A percentile compares a stretch with the other conserved stretches of the same genome.
Evolutionary conservation across 2,888 invertebrate genomes (phyloP).

Genomic region (Eugnorisma glareosa): DNA sequence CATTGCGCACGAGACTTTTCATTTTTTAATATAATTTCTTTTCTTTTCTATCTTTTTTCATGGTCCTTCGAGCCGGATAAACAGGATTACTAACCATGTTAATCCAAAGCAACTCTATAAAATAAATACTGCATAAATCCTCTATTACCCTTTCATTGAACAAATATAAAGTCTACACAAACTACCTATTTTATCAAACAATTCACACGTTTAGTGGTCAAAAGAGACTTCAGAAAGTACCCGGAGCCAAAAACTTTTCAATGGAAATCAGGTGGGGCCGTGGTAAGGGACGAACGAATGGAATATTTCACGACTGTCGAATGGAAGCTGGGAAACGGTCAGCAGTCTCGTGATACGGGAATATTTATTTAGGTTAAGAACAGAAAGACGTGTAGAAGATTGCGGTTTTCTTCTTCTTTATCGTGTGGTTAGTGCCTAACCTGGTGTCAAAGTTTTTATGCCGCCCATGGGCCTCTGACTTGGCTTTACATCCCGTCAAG

Average conservation of each 20-base stretch:
- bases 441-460: no score
- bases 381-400: no score
- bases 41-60: no score
- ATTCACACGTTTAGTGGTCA: slow-evolving; percentile 52
- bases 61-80: not conserved
- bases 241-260: slow-evolving; percentile 50
- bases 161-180: slow-evolving; percentile 26
- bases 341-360: slow-evolving; percentile 45
- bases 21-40: no score
- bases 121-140: not conserved
- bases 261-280: slow-evolving; percentile 57
- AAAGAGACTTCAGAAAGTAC: slow-evolving; percentile 28
- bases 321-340: slow-evolving; percentile 51
- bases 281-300: slow-evolving; percentile 41
- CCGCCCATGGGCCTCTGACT: no score
- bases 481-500: no score
- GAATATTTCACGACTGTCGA: slow-evolving; percentile 59
- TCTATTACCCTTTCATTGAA: not conserved
- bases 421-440: no score
- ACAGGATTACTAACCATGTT: not conserved
- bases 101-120: not conserved
- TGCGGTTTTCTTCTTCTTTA: no score
- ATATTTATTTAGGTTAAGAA: slow-evolving; percentile 52
- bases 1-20: no score
- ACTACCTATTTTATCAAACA: slow-evolving; percentile 41